Percentiles rank a stretch among this genome's conserved stretches.
These are phyloP conservation scores for Mellilla xanthometata DNA, from an alignment of 2,888 invertebrate species.

Conservation along the genomic window DNA sequence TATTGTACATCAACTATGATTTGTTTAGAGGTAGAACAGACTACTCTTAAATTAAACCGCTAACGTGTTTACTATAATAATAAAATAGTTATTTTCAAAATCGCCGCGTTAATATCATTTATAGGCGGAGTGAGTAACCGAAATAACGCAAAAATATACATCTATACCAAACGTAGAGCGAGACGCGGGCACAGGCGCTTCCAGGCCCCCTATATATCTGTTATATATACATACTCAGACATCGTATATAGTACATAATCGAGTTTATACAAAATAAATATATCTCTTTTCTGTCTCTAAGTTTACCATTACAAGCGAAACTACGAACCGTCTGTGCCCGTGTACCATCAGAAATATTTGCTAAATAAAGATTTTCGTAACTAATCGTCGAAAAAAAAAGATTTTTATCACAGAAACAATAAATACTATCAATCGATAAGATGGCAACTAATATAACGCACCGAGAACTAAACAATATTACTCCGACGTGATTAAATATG, in stretches of 20 bases:
- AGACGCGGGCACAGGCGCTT: conserved; percentile 38
- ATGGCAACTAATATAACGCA: conserved; percentile 75
- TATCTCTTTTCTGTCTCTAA: conserved; percentile 23
- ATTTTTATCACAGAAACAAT: conserved; percentile 77
- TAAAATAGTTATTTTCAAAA: conserved; percentile 62
- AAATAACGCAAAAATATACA: conserved; percentile 44
- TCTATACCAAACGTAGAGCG: conserved; percentile 21
- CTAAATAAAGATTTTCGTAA: conserved; percentile 18
- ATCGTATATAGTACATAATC: conserved; percentile 4
- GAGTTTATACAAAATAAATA: conserved; percentile 29
- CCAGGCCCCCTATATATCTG: conserved; percentile 24
- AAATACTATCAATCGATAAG: conserved; percentile 68
- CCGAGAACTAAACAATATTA: conserved; percentile 44
- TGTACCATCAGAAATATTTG: neutral
- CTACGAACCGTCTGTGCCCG: conserved; percentile 25
- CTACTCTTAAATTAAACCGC: conserved; percentile 78
- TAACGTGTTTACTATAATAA: conserved; percentile 66
- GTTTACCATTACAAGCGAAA: conserved; percentile 8
- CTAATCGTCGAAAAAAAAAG: conserved; percentile 41
- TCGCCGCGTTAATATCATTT: conserved; percentile 68
- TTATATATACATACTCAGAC: conserved; percentile 20
- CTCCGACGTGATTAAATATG: conserved; percentile 22
- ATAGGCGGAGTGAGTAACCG: conserved; percentile 73
- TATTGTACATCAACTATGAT: conserved; percentile 81
- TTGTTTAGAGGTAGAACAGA: conserved; percentile 82